A percentile compares a stretch with the other conserved stretches of the same genome.
Evolutionary conservation across 2,888 invertebrate species (phyloP).

Genomic region (Hemithea aestivaria): DNA sequence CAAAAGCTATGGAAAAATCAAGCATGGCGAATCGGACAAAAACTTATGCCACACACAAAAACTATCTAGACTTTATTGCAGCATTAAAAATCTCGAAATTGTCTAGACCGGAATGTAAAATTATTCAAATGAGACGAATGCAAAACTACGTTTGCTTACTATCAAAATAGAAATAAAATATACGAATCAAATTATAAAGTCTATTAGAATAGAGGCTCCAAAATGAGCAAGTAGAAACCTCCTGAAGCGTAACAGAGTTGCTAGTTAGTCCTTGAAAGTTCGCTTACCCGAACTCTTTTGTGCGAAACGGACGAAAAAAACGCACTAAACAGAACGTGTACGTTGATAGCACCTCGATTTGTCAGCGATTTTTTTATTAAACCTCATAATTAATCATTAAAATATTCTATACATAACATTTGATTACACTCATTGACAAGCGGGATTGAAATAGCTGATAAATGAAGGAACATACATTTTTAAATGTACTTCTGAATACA

Average conservation of each 20-base stretch:
- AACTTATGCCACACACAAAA: slow-evolving; percentile 36
- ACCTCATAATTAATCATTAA: slow-evolving; percentile 62
- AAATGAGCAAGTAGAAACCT: slow-evolving; percentile 37
- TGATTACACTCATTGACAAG: slow-evolving; percentile 51
- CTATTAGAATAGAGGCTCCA: slow-evolving; percentile 26
- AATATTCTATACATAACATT: slow-evolving; percentile 43
- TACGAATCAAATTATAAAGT: slow-evolving; percentile 26
- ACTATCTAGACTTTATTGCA: slow-evolving; percentile 40
- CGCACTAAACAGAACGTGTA: slow-evolving; percentile 43
- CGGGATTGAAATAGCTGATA: slow-evolving; percentile 43
- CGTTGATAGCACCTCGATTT: slow-evolving; percentile 59
- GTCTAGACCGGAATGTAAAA: slow-evolving; percentile 41
- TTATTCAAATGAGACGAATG: slow-evolving; percentile 45
- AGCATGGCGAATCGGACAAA: slow-evolving; percentile 36
- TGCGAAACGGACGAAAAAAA: slow-evolving; percentile 53
- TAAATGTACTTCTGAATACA: slow-evolving; percentile 21
- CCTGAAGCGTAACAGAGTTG: slow-evolving; percentile 60
- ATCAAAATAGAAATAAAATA: slow-evolving; percentile 24
- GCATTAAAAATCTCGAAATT: slow-evolving; percentile 36
- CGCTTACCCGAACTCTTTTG: slow-evolving; percentile 62
- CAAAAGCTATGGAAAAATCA: slow-evolving; percentile 43
- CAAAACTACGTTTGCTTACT: slow-evolving; percentile 33
- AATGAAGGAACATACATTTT: slow-evolving; percentile 32
- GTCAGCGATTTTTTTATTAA: slow-evolving; percentile 62
- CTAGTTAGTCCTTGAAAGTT: slow-evolving; percentile 66